Base-by-base conservation (phyloP, 2,113 vertebrate genomes). In the Elgaria multicarinata region DNA sequence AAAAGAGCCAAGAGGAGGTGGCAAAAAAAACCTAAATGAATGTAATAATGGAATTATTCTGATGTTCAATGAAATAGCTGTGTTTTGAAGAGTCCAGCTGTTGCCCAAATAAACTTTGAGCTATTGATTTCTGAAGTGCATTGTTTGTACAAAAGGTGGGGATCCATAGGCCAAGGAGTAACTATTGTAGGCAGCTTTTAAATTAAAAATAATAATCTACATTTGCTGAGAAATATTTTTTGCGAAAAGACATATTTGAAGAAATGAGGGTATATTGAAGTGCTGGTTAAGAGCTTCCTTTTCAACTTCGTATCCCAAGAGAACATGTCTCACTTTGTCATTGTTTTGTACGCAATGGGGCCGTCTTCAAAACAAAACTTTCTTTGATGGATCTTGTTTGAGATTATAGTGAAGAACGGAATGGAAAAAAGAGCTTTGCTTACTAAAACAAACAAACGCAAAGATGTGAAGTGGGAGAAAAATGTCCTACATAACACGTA, bases 341-440 rank as follows among this genome's bases (percentile, higher is more conserved):
- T 79, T 90, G 26, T 22, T 87, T 90, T 64, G 74, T 85, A 90
- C 93, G 92, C 89, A 90, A 90, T 89, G 88, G 79, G 87, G 77
- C 88, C 90, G 90, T 78, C 89, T 93, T 93, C 89, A 94, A 93
- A 95, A 93, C 5, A 31, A 84, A 94, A 89, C 16, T 71, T 62
- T 42, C 72, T 92, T 94, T 94, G 93, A 93, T 86, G 91, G 28
- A 86, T 22, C 71, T 93, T 91, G 80, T 95, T 95, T 58, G 39
- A 71, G 80, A 91, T 87, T 62, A 85, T 62, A 87, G 55, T 31
- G 55, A 91, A 44, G 67, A 26, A 6, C 28, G 6, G 53, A 79
- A 46, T 36, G 26, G 31, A 75, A 78, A 66, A 50, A 87, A 82
- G 76, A 1, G 14, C 26, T 87, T 77, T 90, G 93, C 93, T 93